Evolutionary conservation across 2,797 vertebrate species (phyloP), one percentile per base, ranked within the genome.

Genomic region (Ctenosaura bakeri): DNA sequence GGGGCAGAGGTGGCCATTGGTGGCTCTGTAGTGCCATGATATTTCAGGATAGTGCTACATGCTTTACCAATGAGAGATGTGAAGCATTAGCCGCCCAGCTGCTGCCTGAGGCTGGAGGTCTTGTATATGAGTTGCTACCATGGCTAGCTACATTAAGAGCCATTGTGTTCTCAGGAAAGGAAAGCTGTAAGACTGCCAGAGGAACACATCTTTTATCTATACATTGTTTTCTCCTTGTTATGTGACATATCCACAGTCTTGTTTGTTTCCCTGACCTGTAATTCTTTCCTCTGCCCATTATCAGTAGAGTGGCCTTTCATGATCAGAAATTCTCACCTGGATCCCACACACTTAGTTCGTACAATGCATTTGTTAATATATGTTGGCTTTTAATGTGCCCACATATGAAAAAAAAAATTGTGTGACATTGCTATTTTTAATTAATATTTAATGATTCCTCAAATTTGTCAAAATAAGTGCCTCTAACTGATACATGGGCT

Each of bases 31-130:
- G 0, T 78, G 42, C 92, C 59, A 54, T 52, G 90, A 62, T 20
- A 62, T 92, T 93, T 93, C 88, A 7, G 26, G 77, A 35, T 82
- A 32, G 0, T 52, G 87, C 79, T 2, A 73, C 83, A 90, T 79
- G 73, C 35, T 89, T 91, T 92, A 85, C 7, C 42, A 24, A 88
- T 71, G 88, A 87, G 87, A 84, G 82, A 90, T 90, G 90, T 85
- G 85, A 88, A 92, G 91, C 92, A 79, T 85, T 90, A 88, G 56
- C 62, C 46, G 90, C 91, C 71, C 95, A 95, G 94, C 93, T 94
- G 94, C 93, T 95, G 92, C 83, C 91, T 29, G 83, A 93, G 94
- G 94, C 95, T 96, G 92, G 94, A 95, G 95, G 95, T 95, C 94
- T 92, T 87, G 87, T 80, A 64, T 94, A 76, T 89, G 95, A 95